phyloP scores from a whole-genome alignment of 2,888 invertebrate species.

The Iphiclides podalirius region DNA sequence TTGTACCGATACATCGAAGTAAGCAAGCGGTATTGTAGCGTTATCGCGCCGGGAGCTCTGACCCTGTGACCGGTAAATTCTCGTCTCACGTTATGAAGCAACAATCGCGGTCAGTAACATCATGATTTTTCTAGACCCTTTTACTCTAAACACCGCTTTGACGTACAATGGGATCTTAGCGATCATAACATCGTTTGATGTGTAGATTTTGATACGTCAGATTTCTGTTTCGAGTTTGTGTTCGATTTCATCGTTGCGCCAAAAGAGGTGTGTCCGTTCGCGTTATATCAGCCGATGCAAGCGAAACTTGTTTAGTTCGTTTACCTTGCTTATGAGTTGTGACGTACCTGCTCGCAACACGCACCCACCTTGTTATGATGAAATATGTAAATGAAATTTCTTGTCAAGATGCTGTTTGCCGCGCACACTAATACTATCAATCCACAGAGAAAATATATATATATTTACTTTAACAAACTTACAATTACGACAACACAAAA shows the following conservation, averaged over 20 bases:
- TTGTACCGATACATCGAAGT: conserved; percentile 45
- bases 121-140: conserved; percentile 36
- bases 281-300: conserved; percentile 21
- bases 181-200: no score
- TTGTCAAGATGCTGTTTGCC: conserved; percentile 2
- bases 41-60: conserved; percentile 57
- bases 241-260: conserved; percentile 15
- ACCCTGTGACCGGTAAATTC: conserved; percentile 69
- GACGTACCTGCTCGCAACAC: conserved; percentile 17
- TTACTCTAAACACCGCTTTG: conserved; percentile 1
- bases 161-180: no score
- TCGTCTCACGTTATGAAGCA: conserved; percentile 64
- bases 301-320: conserved; percentile 21
- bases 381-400: conserved; percentile 12
- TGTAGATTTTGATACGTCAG: no score
- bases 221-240: background rate
- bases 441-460: no score
- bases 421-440: no score
- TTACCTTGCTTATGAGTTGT: conserved; percentile 18
- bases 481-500: no score
- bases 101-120: conserved; percentile 63
- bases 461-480: no score
- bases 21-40: conserved; percentile 47
- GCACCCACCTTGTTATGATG: conserved; percentile 19
- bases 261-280: conserved; percentile 19